Conservation (phyloP, 2,113 vertebrate species). For the Chloebia gouldiae region DNA sequence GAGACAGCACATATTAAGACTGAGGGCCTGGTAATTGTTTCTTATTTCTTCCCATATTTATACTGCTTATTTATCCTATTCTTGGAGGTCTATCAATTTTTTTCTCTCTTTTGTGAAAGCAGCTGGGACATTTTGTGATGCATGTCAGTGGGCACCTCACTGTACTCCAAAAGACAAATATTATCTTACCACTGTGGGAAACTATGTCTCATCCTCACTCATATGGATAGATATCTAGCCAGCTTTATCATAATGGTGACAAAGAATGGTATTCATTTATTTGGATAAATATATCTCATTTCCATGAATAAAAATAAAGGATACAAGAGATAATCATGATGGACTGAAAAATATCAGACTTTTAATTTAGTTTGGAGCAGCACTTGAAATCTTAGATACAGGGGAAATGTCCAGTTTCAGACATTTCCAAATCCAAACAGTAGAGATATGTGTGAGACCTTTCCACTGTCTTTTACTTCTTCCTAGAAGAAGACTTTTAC, state of each 20-base stretch:
- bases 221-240: neutral
- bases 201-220: neutral
- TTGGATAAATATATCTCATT: neutral
- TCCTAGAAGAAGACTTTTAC: neutral
- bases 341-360: neutral
- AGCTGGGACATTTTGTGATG: neutral
- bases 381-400: neutral
- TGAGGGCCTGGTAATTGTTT: neutral
- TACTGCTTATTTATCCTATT: neutral
- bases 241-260: neutral
- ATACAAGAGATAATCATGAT: neutral
- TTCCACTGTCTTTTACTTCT: neutral
- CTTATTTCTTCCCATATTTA: neutral
- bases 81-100: neutral
- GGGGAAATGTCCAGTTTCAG: neutral
- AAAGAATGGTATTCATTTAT: neutral
- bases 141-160: neutral
- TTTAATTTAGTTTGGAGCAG: neutral
- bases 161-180: neutral
- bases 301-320: neutral
- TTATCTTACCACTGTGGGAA: neutral
- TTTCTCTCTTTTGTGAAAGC: neutral
- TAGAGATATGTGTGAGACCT: neutral
- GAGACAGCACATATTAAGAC: slow-evolving; percentile 33
- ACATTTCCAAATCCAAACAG: neutral